These are phyloP conservation scores for Emydocephalus ijimae DNA, from an alignment of 2,113 vertebrate species.

Conservation along the genomic window DNA sequence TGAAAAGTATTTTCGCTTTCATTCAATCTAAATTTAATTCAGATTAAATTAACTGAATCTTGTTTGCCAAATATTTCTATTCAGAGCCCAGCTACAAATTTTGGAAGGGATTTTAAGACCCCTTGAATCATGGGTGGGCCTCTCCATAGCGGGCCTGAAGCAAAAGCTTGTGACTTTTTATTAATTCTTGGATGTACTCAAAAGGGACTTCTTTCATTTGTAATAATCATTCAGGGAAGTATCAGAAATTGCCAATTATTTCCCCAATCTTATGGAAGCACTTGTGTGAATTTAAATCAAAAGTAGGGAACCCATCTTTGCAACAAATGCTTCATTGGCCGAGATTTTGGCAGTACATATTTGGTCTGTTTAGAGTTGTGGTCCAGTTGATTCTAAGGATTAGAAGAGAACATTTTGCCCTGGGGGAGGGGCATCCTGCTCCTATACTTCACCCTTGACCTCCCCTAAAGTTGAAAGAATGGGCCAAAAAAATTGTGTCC, in stretches of 20 bases:
- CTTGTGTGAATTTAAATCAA: background rate
- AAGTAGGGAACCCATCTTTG: background rate
- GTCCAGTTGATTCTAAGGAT: background rate
- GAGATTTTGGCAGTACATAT: background rate
- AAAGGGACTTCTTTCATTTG: background rate
- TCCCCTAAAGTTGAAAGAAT: background rate
- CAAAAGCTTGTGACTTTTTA: background rate
- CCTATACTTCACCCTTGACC: background rate
- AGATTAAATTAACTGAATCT: background rate
- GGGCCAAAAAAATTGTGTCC: background rate
- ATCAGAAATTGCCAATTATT: background rate
- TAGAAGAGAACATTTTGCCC: background rate
- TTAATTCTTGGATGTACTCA: background rate
- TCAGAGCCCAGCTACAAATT: background rate
- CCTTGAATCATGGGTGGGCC: background rate
- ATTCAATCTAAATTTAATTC: background rate
- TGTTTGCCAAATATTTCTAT: background rate
- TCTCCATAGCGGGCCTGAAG: background rate
- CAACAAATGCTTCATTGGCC: background rate
- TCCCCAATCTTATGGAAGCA: background rate
- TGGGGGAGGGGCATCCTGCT: background rate
- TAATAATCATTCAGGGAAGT: background rate
- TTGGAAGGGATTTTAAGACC: background rate
- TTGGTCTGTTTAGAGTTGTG: background rate
- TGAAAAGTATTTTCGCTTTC: background rate